Evolutionary conservation across 2,113 vertebrate species (phyloP).

Genomic region (Calyptommatus sinebrachiatus): DNA sequence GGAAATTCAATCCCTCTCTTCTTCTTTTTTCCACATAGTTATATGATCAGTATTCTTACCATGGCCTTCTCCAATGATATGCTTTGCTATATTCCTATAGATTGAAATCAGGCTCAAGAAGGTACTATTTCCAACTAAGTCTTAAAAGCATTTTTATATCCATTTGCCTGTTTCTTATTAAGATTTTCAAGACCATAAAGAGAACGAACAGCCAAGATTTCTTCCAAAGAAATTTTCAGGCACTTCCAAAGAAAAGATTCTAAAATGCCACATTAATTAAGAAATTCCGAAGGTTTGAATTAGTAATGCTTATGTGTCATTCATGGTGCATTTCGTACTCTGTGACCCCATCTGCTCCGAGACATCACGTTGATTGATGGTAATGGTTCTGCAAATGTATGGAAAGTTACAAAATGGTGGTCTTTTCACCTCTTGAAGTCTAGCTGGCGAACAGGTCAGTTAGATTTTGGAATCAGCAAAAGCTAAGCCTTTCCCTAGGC

Average conservation of each 20-base stretch:
- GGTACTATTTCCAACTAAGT: slow-evolving; percentile 46
- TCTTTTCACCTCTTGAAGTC: too few species aligned
- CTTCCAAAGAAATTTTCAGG: not conserved
- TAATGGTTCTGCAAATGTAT: not conserved
- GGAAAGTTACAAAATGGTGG: not conserved
- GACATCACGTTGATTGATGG: not conserved
- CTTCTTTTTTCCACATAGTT: slow-evolving; percentile 16
- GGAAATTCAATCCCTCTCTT: rapidly evolving
- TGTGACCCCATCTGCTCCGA: not conserved
- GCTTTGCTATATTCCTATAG: slow-evolving; percentile 28
- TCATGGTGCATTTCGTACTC: not conserved
- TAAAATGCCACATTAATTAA: not conserved
- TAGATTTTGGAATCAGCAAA: too few species aligned
- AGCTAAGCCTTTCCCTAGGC: too few species aligned
- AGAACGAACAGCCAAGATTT: not conserved
- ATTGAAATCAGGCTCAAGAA: slow-evolving; percentile 29
- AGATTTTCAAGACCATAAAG: not conserved
- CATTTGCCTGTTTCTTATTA: slow-evolving; percentile 37
- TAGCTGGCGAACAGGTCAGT: too few species aligned
- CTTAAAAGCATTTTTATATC: not conserved
- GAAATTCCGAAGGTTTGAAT: not conserved
- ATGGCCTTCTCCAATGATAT: not conserved
- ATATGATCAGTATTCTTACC: not conserved
- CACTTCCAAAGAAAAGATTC: not conserved
- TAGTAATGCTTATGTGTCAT: not conserved